Percentiles rank a stretch among this genome's conserved stretches.
Conservation (phyloP, 2,797 vertebrate species). For the Tragopan temminckii region DNA sequence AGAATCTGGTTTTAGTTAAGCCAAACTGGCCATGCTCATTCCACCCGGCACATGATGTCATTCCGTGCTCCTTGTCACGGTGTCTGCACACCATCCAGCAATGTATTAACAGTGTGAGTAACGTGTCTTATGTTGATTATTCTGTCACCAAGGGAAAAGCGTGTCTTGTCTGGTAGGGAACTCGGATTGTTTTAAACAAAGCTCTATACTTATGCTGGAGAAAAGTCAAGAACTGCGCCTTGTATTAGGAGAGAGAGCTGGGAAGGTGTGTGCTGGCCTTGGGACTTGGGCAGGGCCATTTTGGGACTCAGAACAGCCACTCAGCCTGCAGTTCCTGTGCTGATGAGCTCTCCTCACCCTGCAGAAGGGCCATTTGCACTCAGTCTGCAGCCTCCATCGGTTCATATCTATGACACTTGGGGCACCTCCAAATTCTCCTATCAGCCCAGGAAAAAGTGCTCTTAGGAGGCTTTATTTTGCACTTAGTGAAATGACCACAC, state of each 20-base stretch:
- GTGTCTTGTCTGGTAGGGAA: conserved; percentile 42
- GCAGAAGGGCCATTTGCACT: not conserved
- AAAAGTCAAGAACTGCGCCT: not conserved
- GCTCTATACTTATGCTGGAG: not conserved
- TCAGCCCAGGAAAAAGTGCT: not conserved
- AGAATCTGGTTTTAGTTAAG: conserved; percentile 62
- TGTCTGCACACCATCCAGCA: conserved; percentile 61
- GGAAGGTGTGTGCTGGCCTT: not conserved
- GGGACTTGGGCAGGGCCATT: not conserved
- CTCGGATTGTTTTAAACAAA: conserved; percentile 25
- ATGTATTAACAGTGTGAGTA: conserved; percentile 43
- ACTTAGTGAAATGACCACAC: not conserved
- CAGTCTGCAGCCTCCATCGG: not conserved
- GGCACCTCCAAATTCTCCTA: not conserved
- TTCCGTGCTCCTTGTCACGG: conserved; percentile 42
- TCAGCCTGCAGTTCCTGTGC: not conserved
- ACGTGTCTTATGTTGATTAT: conserved; percentile 38
- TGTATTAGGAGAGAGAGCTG: not conserved
- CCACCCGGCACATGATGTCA: conserved; percentile 60
- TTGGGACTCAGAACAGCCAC: not conserved
- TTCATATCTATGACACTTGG: not conserved
- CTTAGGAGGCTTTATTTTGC: not conserved
- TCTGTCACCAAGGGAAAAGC: conserved; percentile 52
- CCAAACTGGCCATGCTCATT: conserved; percentile 62
- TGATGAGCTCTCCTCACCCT: not conserved